Conservation (phyloP, 2,888 invertebrate species). For the Amphimallon solstitiale region DNA sequence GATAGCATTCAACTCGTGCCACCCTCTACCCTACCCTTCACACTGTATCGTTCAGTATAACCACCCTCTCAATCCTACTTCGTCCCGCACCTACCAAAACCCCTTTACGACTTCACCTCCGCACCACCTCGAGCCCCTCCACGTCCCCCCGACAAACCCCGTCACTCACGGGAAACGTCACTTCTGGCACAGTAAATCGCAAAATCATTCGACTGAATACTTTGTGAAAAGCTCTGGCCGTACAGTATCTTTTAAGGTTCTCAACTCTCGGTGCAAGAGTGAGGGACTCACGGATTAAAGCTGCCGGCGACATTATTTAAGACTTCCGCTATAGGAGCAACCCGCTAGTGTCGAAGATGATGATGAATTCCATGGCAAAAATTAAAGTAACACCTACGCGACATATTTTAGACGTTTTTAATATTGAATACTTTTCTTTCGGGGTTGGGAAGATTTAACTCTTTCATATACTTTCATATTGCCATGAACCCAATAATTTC, state of each 20-base stretch:
- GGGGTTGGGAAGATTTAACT: too few species aligned
- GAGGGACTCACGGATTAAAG: constrained; percentile 36
- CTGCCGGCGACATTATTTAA: constrained; percentile 37
- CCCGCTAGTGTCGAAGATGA: too few species aligned
- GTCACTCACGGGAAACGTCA: constrained; percentile 59
- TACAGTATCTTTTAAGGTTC: constrained; percentile 48
- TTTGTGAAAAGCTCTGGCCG: constrained; percentile 58
- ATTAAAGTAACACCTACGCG: too few species aligned
- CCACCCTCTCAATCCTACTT: constrained; percentile 10
- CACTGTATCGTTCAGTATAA: constrained; percentile 34
- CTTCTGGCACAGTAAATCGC: constrained; percentile 55
- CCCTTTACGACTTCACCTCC: constrained; percentile 9
- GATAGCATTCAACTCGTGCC: constrained; percentile 56
- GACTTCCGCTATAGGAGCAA: constrained; percentile 12
- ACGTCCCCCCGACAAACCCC: constrained; percentile 51
- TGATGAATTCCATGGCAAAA: too few species aligned
- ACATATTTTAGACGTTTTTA: too few species aligned
- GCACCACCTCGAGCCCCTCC: constrained; percentile 33
- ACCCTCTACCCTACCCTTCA: constrained; percentile 44
- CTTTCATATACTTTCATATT: too few species aligned
- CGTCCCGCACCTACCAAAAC: constrained; percentile 4
- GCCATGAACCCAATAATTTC: too few species aligned
- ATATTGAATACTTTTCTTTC: too few species aligned
- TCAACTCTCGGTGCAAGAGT: constrained; percentile 31
- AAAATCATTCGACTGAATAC: constrained; percentile 58